These are phyloP conservation scores for Chinchilla lanigera DNA, from an alignment of 2,113 vertebrate genomes.

Conservation along the genomic window DNA sequence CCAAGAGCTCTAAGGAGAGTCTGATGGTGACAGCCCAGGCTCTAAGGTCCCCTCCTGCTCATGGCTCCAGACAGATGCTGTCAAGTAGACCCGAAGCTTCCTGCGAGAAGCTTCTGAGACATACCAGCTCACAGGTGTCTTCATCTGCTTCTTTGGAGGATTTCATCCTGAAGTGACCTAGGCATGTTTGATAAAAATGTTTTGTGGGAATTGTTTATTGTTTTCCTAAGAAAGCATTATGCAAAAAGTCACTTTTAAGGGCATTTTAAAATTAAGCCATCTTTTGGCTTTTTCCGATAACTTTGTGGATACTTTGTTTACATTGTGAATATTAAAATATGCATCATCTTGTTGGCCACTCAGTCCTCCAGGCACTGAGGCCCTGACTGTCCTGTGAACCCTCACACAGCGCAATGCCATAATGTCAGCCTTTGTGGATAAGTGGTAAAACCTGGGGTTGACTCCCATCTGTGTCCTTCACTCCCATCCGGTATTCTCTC, in stretches of 20 bases:
- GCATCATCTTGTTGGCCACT: constrained; percentile 69
- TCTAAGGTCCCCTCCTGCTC: constrained; percentile 26
- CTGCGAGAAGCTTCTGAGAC: constrained; percentile 17
- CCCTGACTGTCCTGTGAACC: constrained; percentile 75
- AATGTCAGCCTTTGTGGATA: not conserved
- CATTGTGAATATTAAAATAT: constrained; percentile 84
- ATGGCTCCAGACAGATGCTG: not conserved
- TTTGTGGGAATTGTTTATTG: constrained; percentile 15
- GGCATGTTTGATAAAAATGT: constrained; percentile 53
- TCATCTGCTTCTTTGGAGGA: constrained; percentile 12
- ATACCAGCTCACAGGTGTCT: not conserved
- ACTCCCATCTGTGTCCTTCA: constrained; percentile 74
- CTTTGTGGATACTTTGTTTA: constrained; percentile 87
- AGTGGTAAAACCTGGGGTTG: constrained; percentile 42
- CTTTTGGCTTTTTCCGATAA: constrained; percentile 82
- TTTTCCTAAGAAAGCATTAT: constrained; percentile 38
- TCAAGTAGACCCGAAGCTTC: constrained; percentile 31
- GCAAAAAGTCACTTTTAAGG: constrained; percentile 81
- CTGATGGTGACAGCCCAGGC: constrained; percentile 35
- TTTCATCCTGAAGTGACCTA: constrained; percentile 53
- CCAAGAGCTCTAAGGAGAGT: constrained; percentile 48
- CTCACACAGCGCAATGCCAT: constrained; percentile 66
- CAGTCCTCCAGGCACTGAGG: not conserved
- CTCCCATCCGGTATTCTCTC: constrained; percentile 68
- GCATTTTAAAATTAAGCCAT: constrained; percentile 87